Base-by-base conservation (phyloP, 2,113 vertebrate species). In the Micromys minutus region DNA sequence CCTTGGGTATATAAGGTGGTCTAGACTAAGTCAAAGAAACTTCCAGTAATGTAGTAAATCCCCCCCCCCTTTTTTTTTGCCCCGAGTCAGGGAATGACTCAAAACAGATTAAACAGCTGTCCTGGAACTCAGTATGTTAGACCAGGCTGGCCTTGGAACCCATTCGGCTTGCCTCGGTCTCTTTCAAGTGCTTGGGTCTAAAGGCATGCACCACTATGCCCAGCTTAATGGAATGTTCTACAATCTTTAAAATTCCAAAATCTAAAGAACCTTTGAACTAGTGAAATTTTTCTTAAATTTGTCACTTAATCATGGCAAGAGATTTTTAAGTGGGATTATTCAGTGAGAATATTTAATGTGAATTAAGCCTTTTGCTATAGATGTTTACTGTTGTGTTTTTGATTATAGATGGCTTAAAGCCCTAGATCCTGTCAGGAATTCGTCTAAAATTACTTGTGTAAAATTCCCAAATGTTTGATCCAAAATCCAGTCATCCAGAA, bases 231-330 rank as follows among this genome's bases (percentile, higher is more conserved):
- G 79, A 36, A 55, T 88, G 47, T 61, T 81, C 55, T 16, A 77
- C 87, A 93, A 15, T 95, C 90, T 59, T 95, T 89, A 86, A 75
- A 87, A 91, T 95, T 95, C 36, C 6, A 4, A 90, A 96, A 93
- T 90, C 29, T 65, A 92, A 75, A 87, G 77, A 92, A 69, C 12
- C 80, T 52, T 89, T 65, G 93, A 96, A 89, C 69, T 24, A 31
- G n/a, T n/a, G 57, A 87, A 94, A n/a, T 79, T 15, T 92, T 80
- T 87, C 71, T 84, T 84, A 94, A 94, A 65, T 83, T 95, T 86
- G 77, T 47, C 39, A 86, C 69, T n/a, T 83, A 59, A 89, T 93
- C 75, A 17, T 94, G 71, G 76, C n/a, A 90, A 95, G 93, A 88
- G 39, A 75, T 86, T 67, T 95, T 12, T 36, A 88, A 59, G 31